A percentile compares a stretch with the other conserved stretches of the same genome.
phyloP scores from a whole-genome alignment of 2,797 vertebrate genomes.

The Babyrousa celebensis region DNA sequence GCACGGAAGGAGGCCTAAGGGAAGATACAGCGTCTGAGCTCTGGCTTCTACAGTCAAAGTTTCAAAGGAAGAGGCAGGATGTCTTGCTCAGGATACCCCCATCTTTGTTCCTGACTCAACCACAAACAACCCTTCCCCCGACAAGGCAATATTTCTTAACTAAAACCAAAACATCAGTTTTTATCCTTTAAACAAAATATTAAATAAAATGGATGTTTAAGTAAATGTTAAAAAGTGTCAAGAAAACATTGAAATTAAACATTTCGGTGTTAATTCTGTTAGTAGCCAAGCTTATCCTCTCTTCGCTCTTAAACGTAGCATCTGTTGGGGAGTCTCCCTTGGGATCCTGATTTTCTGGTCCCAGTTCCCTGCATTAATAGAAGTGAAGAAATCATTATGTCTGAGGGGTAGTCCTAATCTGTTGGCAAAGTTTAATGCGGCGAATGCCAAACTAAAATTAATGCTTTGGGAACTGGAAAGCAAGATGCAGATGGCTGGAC shows the following conservation, averaged over 20 bases:
- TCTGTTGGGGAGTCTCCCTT: neutral
- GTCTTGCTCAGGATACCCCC: neutral
- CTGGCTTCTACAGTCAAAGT: neutral
- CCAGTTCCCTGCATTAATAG: neutral
- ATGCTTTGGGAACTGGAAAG: neutral
- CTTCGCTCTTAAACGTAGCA: slow-evolving; percentile 11
- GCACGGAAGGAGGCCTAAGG: neutral
- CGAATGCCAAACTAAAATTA: neutral
- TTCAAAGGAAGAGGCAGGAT: neutral
- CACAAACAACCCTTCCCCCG: too few relatives aligned
- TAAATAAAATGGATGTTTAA: too few relatives aligned
- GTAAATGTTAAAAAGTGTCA: too few relatives aligned
- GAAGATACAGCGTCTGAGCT: neutral
- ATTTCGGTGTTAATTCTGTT: neutral
- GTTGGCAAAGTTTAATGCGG: neutral
- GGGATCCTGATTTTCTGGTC: neutral
- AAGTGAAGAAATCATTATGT: neutral
- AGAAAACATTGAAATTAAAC: too few relatives aligned
- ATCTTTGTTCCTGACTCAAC: too few relatives aligned
- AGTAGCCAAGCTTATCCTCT: neutral
- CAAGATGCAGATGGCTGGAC: neutral
- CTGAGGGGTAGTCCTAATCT: neutral
- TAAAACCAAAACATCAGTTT: neutral
- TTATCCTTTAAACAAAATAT: slow-evolving; percentile 26
- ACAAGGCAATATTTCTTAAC: neutral